Evolutionary conservation across 2,113 vertebrate species (phyloP), one percentile per base, ranked within the genome.

Genomic region (Peromyscus polionotus): DNA sequence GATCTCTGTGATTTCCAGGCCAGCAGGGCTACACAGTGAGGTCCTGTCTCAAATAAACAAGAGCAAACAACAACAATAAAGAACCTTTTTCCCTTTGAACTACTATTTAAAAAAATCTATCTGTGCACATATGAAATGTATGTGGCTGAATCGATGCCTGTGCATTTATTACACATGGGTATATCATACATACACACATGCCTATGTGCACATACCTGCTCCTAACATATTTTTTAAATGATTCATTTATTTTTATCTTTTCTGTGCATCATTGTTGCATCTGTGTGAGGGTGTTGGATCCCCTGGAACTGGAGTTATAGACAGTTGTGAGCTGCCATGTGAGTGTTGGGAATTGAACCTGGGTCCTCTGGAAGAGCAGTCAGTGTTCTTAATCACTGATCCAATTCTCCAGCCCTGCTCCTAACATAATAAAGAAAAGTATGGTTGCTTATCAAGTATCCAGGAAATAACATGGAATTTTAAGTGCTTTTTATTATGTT

Each of bases 401-500:
- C 48, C 7, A 54, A 19, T 48, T 79, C 28, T 54, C 48, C 2
- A 54, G 48, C 76, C 31, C 31, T 79, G 48, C 16, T 79, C 28
- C 28, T 31, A 39, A 54, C 39, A 42, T 45, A 57, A n/a, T 76
- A 77, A 19, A 73, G 33, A 89, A 65, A 54, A 61, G 22, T 45
- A 68, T 93, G 36, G n/a, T 67, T 94, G n/a, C 16, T 95, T 92
- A 51, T 84, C n/a, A 26, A 79, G 45, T 11, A 42, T 61, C 63
- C 68, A 85, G 16, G 16, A 73, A 93, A 67, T 91, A 51, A 59
- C 51, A 92, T 11, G 16, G 33, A 94, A 92, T 87, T 90, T 86
- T 3, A 51, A 22, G 65, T 86, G 28, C 16, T 48, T 90, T 93
- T 87, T 20, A 39, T 91, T 94, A 20, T 92, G 48, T 19, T 94